Base-by-base conservation (phyloP, 2,797 vertebrate genomes). In the Crossoptilon crossoptilon region DNA sequence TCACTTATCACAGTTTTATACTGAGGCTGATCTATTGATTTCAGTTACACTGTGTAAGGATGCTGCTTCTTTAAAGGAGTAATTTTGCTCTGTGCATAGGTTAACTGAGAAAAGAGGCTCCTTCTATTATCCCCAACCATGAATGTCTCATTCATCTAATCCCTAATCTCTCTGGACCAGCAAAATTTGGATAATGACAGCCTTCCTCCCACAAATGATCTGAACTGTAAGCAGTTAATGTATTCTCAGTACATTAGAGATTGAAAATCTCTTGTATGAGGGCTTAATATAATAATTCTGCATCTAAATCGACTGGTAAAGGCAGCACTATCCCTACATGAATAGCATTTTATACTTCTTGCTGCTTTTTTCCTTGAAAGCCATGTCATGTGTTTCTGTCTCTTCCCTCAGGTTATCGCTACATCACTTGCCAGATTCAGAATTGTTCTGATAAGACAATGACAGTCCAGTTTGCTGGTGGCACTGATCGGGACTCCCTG, bases 361-460 rank as follows among this genome's bases (percentile, higher is more conserved):
- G 63, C 86, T 92, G 55, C 85, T 87, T 75, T 87, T 90, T 73
- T 77, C 71, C 91, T 84, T 87, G 78, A 75, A 87, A 92, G 43
- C 27, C 56, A 39, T 81, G 41, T 88, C 86, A 84, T 80, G 70
- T 88, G 53, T 89, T 96, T 93, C 90, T 83, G 63, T 92, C 91
- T 96, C 79, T 58, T 72, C 83, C 56, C 72, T 76, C 97, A 99
- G 99, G 97, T 79, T 98, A 98, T 95, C 98, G 98, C 77, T 99
- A 99, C 6, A 94, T 99, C 92, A 98, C 98, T 88, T 99, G 99
- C 91, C 98, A 97, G 82, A 98, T 98, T 97, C 98, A 98, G 84
- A 99, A 99, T 96, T 99, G 99, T 92, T 99, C 99, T 3, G 98
- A 98, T 94, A 98, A 98, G 97, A 97, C 98, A 85, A 97, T 97